Conservation (phyloP, 1,140 invertebrate species). For the Harpegnathos saltator region DNA sequence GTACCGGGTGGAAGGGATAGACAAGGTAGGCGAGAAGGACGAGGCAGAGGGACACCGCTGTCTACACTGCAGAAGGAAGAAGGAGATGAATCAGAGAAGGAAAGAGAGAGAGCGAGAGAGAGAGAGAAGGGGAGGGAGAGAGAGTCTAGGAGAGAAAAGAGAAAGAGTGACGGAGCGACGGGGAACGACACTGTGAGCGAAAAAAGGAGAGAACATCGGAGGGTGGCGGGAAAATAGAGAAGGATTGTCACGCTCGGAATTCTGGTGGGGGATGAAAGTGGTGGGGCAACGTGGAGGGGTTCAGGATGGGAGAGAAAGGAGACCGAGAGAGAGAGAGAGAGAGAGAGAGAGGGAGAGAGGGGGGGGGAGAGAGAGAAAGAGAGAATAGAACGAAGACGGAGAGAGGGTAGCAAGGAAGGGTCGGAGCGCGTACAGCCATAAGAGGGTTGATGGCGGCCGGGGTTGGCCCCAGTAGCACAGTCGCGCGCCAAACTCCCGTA, state of each 20-base stretch:
- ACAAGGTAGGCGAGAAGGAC: slow-evolving; percentile 64
- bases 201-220: slow-evolving; percentile 25
- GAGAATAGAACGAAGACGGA: slow-evolving; percentile 17
- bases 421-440: slow-evolving; percentile 78
- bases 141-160: slow-evolving; percentile 26
- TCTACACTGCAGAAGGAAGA: background rate
- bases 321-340: slow-evolving; percentile 61
- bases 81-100: slow-evolving; percentile 17
- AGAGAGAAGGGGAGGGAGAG: slow-evolving; percentile 32
- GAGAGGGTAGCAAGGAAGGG: slow-evolving; percentile 71
- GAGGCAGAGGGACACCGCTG: slow-evolving; percentile 29
- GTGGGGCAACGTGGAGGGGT: slow-evolving; percentile 57
- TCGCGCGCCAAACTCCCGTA: slow-evolving; percentile 82
- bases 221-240: slow-evolving; percentile 65
- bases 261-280: slow-evolving; percentile 65
- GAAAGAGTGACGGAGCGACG: slow-evolving; percentile 29
- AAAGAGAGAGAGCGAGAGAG: background rate
- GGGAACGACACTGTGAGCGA: slow-evolving; percentile 47
- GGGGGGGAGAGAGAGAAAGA: slow-evolving; percentile 3
- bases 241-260: slow-evolving; percentile 63
- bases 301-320: slow-evolving; percentile 59
- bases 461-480: slow-evolving; percentile 83
- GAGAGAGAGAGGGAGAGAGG: slow-evolving; percentile 17
- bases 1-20: slow-evolving; percentile 12
- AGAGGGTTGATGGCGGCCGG: slow-evolving; percentile 84